phyloP scores from a whole-genome alignment of 2,888 invertebrate species.

The Leptopterna dolabrata region DNA sequence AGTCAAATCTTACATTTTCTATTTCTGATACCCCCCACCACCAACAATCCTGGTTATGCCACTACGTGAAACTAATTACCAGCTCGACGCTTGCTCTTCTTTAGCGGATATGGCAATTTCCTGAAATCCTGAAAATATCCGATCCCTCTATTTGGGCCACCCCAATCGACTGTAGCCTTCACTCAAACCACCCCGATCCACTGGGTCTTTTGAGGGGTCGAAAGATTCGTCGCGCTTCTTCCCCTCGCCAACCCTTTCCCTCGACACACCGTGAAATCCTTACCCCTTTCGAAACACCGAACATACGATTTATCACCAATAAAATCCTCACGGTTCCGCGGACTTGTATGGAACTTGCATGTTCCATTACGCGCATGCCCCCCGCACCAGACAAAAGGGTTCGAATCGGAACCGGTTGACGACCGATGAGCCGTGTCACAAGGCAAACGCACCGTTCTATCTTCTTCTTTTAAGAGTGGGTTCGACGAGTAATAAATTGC shows the following conservation, averaged over 20 bases:
- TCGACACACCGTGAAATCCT: neutral
- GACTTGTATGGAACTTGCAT: neutral
- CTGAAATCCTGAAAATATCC: too few relatives aligned
- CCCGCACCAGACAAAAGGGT: neutral
- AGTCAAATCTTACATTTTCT: too few relatives aligned
- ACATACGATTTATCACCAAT: conserved; percentile 9
- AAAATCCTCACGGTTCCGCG: neutral
- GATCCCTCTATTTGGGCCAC: too few relatives aligned
- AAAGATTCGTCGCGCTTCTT: neutral
- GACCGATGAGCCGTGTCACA: neutral
- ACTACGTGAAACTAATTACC: too few relatives aligned
- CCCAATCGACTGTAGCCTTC: too few relatives aligned
- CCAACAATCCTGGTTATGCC: too few relatives aligned
- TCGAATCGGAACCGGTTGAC: neutral
- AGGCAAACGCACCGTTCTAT: neutral
- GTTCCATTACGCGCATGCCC: neutral
- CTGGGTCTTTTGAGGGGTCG: neutral
- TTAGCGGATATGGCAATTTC: too few relatives aligned
- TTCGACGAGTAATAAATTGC: neutral
- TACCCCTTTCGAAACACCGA: neutral
- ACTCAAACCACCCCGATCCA: too few relatives aligned
- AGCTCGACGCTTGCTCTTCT: too few relatives aligned
- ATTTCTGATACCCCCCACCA: too few relatives aligned
- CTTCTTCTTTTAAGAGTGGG: neutral
- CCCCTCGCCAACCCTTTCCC: neutral